Evolutionary conservation across 2,888 invertebrate genomes (phyloP).

Genomic region (Branchellion lobata): DNA sequence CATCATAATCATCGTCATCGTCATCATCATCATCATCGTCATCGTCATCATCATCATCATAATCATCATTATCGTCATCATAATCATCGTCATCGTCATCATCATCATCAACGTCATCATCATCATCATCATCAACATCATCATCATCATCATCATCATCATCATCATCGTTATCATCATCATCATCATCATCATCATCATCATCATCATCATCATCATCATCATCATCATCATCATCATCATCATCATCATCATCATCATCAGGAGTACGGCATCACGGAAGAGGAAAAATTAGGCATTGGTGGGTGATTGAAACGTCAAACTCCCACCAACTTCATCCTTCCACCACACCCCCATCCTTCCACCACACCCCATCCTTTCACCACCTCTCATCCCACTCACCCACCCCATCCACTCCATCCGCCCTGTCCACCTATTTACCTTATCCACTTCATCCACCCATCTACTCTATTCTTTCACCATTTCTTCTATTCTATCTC

Average conservation of each 20-base stretch:
- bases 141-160: slow-evolving; percentile 60
- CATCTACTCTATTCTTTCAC: background rate
- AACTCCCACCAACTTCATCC: background rate
- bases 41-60: slow-evolving; percentile 62
- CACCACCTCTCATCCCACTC: background rate
- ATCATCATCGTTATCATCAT: slow-evolving; percentile 64
- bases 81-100: slow-evolving; percentile 60
- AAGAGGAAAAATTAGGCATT: slow-evolving; percentile 91
- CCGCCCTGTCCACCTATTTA: background rate
- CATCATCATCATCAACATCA: slow-evolving; percentile 60
- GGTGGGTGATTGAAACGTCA: slow-evolving; percentile 70
- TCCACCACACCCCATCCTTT: background rate
- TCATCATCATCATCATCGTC: background rate
- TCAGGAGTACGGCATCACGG: slow-evolving; percentile 93
- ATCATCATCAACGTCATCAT: slow-evolving; percentile 64
- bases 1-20: background rate
- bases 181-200: slow-evolving; percentile 60
- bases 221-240: slow-evolving; percentile 64
- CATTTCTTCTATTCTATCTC: too few species aligned
- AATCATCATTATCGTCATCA: too few species aligned
- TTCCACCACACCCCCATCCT: background rate
- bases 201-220: slow-evolving; percentile 60
- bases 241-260: background rate
- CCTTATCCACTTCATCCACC: background rate
- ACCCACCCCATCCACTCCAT: background rate